Conservation (phyloP, 2,888 invertebrate genomes). For the Aproaerema taeniolella region DNA sequence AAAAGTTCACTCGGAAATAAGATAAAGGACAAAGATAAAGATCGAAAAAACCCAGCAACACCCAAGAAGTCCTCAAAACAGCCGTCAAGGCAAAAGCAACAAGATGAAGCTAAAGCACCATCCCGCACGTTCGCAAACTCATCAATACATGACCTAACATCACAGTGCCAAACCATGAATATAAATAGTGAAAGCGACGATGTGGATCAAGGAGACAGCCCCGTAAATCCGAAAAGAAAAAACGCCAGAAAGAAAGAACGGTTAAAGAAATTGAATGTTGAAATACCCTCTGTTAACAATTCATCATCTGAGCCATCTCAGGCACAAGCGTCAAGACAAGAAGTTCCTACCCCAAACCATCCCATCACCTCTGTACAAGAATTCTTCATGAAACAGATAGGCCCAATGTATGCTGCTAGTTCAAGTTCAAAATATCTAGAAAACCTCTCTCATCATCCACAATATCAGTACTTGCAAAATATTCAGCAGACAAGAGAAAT, state of each 20-base stretch:
- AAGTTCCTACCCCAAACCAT: neutral
- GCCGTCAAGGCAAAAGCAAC: constrained; percentile 20
- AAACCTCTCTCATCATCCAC: constrained; percentile 56
- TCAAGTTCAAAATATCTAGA: constrained; percentile 55
- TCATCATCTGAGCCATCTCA: constrained; percentile 22
- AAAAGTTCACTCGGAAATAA: constrained; percentile 32
- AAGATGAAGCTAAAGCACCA: constrained; percentile 15
- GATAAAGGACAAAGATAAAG: constrained; percentile 30
- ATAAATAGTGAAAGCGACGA: constrained; percentile 30
- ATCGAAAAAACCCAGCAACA: constrained; percentile 22
- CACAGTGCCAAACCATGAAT: constrained; percentile 30
- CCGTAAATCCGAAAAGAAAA: constrained; percentile 36
- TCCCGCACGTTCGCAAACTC: constrained; percentile 22
- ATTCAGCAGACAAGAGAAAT: constrained; percentile 31
- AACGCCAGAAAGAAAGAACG: constrained; percentile 49
- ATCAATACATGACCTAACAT: constrained; percentile 26
- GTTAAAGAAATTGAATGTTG: constrained; percentile 38
- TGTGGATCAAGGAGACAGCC: constrained; percentile 24
- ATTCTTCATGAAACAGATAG: constrained; percentile 41
- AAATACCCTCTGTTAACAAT: constrained; percentile 34
- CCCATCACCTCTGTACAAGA: constrained; percentile 40
- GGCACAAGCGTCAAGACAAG: constrained; percentile 23
- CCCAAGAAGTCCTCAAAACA: constrained; percentile 24
- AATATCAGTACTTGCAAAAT: constrained; percentile 44
- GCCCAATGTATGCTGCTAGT: constrained; percentile 46